Evolutionary conservation across 2,797 vertebrate genomes (phyloP), one percentile per base, ranked within the genome.

Genomic region (Momotus momota): DNA sequence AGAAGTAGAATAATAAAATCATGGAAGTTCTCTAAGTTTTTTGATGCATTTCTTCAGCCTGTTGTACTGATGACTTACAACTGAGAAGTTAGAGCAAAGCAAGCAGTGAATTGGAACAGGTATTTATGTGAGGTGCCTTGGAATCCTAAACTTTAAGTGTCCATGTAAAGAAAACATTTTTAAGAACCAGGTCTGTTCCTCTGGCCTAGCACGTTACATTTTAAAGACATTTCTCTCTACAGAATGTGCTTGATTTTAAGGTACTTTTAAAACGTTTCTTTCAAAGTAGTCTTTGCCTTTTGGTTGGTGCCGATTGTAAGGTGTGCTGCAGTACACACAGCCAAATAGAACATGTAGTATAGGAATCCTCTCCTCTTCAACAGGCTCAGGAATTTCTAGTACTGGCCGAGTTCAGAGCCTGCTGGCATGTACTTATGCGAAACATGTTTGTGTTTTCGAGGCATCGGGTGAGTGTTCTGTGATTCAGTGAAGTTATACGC

Each of bases 381-480:
- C 6, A 85, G 66, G 66, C 23, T 8, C 65, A 25, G 58, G 17
- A 64, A 26, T 35, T 72, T 48, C n/a, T 77, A 73, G 54, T 20
- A 7, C 11, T 92, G 88, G 81, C 64, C 41, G 79, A 48, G 46
- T 41, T 54, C 14, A 26, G 69, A 88, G 61, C 54, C 72, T 64
- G 82, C 64, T 80, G 78, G 58, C 66, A 40, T 13, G 29, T 38
- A 4, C 38, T 87, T 40, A 3, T 31, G 62, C 85, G 94, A 91
- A 86, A 94, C 40, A 52, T 93, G 71, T 79, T 90, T 78, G 78
- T 90, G 94, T 58, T 97, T 93, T 60, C 86, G 81, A 92, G 96
- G 89, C 81, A 87, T 70, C 73, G 95, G 90, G 74, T 94, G 91
- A 95, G 80, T 54, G 80, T 40, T 88, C 54, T 90, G 81, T 79